Base-by-base conservation (phyloP, 1,140 invertebrate genomes). In the Solenopsis fugax region DNA sequence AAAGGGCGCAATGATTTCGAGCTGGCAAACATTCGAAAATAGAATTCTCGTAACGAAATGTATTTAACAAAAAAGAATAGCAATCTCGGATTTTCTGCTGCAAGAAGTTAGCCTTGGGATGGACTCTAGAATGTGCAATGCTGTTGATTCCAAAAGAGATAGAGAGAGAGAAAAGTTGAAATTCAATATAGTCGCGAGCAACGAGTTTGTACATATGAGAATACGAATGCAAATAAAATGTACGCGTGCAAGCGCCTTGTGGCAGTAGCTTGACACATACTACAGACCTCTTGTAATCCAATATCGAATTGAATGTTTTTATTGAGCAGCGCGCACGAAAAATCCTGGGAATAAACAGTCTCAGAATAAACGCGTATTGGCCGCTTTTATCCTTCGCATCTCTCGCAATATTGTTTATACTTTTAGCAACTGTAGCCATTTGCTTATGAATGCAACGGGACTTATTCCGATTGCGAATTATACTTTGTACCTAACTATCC, bases 31-130 rank as follows among this genome's bases (percentile, higher is more conserved):
- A 10, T 34, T 56, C 16, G 29, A 84, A 75, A 60, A 41, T 18
- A 24, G 56, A 75, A 84, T 62, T 13, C 41, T 75, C 80, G 80
- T 73, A 37, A 41, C 12, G 24, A 84, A 75, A 73, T 73, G 29
- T 24, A 73, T 84, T 84, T 84, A 75, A 84, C 73, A 84, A 41
- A 75, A 84, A 84, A 75, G 67, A 84, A 50, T 29, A 60, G 69
- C 69, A 24, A 84, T 84, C 80, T 75, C n/a, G 69, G 45, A 84
- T 84, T 84, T 84, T 84, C 69, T 84, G 69, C 80, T 21, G 54
- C 54, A 73, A 84, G 69, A 84, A 4, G 80, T 84, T 84, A 84
- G 13, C 69, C 69, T 84, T 75, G 54, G n/a, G 41, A 62, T 75
- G 54, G 56, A 16, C 45, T 84, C 54, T 73, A 84, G 69, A 84